phyloP scores from a whole-genome alignment of 1,140 invertebrate genomes.

The Mactra quadrangularis region DNA sequence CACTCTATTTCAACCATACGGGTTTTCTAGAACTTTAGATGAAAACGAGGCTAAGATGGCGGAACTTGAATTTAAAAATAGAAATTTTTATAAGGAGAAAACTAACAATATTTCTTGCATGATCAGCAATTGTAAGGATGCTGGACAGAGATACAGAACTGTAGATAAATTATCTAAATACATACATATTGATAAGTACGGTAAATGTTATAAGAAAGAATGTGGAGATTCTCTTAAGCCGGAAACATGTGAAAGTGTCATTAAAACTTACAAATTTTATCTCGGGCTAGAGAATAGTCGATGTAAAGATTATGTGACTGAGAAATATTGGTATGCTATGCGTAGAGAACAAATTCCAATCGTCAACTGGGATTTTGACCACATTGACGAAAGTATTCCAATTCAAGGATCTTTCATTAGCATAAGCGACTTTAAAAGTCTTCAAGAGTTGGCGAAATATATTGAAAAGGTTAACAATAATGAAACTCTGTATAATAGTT shows the following conservation, averaged over 20 bases:
- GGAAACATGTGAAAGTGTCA: conserved; percentile 63
- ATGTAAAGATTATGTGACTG: conserved; percentile 82
- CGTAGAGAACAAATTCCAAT: conserved; percentile 73
- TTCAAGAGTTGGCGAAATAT: conserved; percentile 93
- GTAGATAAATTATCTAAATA: conserved; percentile 85
- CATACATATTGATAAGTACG: conserved; percentile 87
- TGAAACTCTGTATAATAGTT: conserved; percentile 79
- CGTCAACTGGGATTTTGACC: conserved; percentile 78
- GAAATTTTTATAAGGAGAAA: conserved; percentile 54
- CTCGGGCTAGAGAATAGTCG: conserved; percentile 83
- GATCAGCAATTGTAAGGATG: conserved; percentile 87
- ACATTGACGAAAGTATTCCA: conserved; percentile 75
- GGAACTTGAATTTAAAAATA: background rate
- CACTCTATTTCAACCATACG: conserved; percentile 70
- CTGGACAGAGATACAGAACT: conserved; percentile 85
- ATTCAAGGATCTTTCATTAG: conserved; percentile 93
- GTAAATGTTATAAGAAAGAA: conserved; percentile 82
- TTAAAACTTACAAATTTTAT: conserved; percentile 92
- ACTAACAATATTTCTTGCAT: conserved; percentile 86
- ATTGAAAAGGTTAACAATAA: conserved; percentile 85
- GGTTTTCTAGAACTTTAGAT: conserved; percentile 15
- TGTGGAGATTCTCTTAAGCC: conserved; percentile 67
- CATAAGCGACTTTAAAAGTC: conserved; percentile 95
- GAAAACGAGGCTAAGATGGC: conserved; percentile 17
- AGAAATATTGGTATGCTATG: conserved; percentile 81